Base-by-base conservation (phyloP, 2,888 invertebrate genomes). In the Ennomos quercinarius region DNA sequence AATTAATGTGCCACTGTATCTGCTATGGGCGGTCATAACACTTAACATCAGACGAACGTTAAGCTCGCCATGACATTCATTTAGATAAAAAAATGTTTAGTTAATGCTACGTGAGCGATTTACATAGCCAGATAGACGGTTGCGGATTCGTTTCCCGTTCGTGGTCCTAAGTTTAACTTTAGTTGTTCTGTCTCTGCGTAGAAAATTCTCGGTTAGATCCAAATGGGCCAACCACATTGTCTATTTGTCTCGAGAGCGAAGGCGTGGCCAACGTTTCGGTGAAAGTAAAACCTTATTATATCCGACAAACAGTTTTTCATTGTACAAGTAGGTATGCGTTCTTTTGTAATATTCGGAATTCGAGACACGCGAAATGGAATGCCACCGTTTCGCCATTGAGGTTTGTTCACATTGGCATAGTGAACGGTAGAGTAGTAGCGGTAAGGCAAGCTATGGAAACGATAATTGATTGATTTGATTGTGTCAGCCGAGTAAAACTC, bases 271-370 rank as follows among this genome's bases (percentile, higher is more conserved):
- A 57, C 54, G 54, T 62, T 67, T 66, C 55, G 57, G 67, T 61
- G 67, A 69, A 69, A 67, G 69, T 67, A 41, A 13, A 27, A 42
- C 35, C 50, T 59, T 57, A 63, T 67, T 69, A 65, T 64, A 53
- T 42, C 27, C 35, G 52, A 45, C 57, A 54, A 27, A 55, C 60
- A 47, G 68, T 64, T 64, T 67, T 65, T 65, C 65, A 61, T 67
- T 61, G 64, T 57, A 67, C 66, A 57, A 63, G 62, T 50, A 59
- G 51, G 13, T 17, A 27, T 43, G 38, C 40, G 64, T 59, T 63
- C 56, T 68, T 65, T 65, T 65, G 66, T 69, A 56, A 56, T 61
- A 55, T 57, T 61, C 57, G 57, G 61, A 63, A 58, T 66, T 52
- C 44, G 61, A 57, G 44, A 52, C 58, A 44, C 38, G 50, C 39